Conservation (phyloP, 2,113 vertebrate species). For the Typhlomys cinereus region DNA sequence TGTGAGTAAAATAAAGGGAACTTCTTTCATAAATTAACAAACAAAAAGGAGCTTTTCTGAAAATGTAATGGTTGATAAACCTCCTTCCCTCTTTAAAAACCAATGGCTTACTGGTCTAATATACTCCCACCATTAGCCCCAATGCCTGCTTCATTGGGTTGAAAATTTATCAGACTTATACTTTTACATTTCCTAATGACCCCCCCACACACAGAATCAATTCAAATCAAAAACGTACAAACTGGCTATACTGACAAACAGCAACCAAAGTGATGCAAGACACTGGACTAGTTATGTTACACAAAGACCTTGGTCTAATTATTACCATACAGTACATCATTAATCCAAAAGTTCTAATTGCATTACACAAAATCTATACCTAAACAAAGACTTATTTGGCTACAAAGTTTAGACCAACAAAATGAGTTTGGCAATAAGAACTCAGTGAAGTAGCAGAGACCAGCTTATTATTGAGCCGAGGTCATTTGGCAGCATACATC, state of each 20-base stretch:
- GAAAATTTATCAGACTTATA: not conserved
- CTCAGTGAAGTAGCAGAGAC: not conserved
- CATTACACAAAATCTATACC: not conserved
- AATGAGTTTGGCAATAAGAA: not conserved
- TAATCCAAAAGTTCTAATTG: not conserved
- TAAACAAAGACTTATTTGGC: conserved; percentile 33
- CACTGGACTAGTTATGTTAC: not conserved
- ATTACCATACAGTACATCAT: not conserved
- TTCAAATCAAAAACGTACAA: conserved; percentile 6
- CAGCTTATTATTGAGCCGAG: not conserved
- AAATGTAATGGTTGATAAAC: not conserved
- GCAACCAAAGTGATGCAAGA: not conserved
- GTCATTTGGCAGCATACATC: not conserved
- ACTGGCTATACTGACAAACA: not conserved
- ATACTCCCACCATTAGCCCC: not conserved
- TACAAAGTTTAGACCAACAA: conserved; percentile 46
- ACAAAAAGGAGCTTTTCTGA: not conserved
- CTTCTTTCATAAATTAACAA: not conserved
- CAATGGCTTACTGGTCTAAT: not conserved
- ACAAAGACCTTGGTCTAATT: conserved; percentile 15
- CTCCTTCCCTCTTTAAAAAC: not conserved
- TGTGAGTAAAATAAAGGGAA: not conserved
- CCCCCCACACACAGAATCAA: not conserved
- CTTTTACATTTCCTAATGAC: not conserved
- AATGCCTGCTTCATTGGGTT: not conserved